Evolutionary conservation across 2,113 vertebrate genomes (phyloP).

Genomic region (Odocoileus hemionus): DNA sequence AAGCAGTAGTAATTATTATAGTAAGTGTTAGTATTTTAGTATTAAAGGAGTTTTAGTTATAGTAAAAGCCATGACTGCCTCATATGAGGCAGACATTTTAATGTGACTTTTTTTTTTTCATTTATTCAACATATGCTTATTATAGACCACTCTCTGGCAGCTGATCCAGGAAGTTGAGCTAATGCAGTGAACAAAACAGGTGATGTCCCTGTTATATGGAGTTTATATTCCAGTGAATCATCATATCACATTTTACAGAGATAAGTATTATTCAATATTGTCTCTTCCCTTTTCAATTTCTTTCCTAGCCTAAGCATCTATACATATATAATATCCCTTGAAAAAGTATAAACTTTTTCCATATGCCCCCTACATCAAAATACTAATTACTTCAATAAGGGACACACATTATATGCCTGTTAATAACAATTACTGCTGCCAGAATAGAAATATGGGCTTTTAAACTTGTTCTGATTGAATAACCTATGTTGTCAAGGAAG

Average conservation of each 20-base stretch:
- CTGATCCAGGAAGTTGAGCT: background rate
- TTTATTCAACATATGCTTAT: background rate
- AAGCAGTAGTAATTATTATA: background rate
- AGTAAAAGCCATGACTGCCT: background rate
- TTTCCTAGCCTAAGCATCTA: background rate
- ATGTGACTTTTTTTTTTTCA: background rate
- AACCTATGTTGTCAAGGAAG: background rate
- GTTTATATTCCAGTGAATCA: background rate
- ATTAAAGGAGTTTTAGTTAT: background rate
- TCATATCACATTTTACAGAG: background rate
- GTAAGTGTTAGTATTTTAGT: background rate
- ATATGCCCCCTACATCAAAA: background rate
- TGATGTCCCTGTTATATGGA: background rate
- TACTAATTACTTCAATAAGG: background rate
- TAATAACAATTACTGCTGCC: background rate
- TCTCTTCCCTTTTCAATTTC: background rate
- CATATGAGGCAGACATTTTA: background rate
- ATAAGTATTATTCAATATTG: background rate
- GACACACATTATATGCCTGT: background rate
- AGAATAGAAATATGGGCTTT: background rate
- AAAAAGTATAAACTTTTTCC: background rate
- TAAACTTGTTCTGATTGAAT: slow-evolving; percentile 25
- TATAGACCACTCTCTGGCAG: background rate
- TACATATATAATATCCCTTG: background rate
- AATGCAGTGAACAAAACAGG: background rate